phyloP scores from a whole-genome alignment of 2,797 vertebrate species.

The Lophius americanus region DNA sequence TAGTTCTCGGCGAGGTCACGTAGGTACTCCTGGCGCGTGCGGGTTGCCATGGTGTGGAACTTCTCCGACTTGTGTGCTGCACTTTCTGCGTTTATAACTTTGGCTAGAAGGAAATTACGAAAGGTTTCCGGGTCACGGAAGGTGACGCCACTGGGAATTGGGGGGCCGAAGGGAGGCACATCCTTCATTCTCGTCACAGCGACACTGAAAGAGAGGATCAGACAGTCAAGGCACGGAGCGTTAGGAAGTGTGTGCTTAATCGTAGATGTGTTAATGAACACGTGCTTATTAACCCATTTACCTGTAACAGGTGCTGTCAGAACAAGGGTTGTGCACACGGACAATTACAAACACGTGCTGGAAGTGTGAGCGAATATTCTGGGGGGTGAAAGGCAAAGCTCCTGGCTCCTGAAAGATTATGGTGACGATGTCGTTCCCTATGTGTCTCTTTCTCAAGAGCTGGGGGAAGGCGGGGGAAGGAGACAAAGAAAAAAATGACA shows the following conservation, averaged over 20 bases:
- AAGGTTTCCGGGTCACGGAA: slow-evolving; percentile 89
- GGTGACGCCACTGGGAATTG: slow-evolving; percentile 83
- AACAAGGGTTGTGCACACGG: slow-evolving; percentile 90
- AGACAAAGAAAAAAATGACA: slow-evolving; percentile 8
- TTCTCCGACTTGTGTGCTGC: slow-evolving; percentile 95
- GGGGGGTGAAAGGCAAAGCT: slow-evolving; percentile 92
- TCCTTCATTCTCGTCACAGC: slow-evolving; percentile 97
- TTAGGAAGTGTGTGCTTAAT: background rate
- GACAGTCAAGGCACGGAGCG: background rate
- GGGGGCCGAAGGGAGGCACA: slow-evolving; percentile 92
- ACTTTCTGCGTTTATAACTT: slow-evolving; percentile 92
- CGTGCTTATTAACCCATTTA: slow-evolving; percentile 49
- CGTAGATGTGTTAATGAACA: background rate
- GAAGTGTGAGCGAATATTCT: slow-evolving; percentile 94
- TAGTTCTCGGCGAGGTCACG: slow-evolving; percentile 92
- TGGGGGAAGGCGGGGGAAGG: slow-evolving; percentile 50
- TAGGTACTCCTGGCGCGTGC: slow-evolving; percentile 93
- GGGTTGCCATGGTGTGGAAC: slow-evolving; percentile 94
- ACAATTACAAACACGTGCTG: slow-evolving; percentile 97
- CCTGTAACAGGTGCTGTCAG: slow-evolving; percentile 92
- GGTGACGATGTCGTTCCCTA: slow-evolving; percentile 97
- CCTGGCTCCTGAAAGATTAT: slow-evolving; percentile 97
- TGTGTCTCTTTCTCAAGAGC: slow-evolving; percentile 95
- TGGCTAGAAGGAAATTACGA: slow-evolving; percentile 92
- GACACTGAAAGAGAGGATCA: slow-evolving; percentile 78